phyloP scores from a whole-genome alignment of 2,888 invertebrate genomes.

The Meiosimyza decipiens region DNA sequence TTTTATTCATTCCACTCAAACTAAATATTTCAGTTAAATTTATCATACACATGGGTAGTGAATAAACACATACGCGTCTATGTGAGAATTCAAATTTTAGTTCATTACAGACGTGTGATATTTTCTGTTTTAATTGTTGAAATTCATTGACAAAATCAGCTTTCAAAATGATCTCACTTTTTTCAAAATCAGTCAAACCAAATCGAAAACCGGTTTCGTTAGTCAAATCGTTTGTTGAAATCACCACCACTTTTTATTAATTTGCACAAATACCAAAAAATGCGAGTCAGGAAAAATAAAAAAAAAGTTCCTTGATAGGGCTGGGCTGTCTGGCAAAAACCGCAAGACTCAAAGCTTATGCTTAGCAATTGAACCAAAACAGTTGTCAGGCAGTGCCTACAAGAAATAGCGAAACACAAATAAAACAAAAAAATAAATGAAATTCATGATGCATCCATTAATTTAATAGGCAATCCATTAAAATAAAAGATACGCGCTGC shows the following conservation, averaged over 20 bases:
- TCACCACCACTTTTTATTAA: background rate
- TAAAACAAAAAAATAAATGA: too few relatives aligned
- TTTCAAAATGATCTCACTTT: slow-evolving; percentile 69
- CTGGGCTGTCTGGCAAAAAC: background rate
- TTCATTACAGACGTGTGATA: slow-evolving; percentile 17
- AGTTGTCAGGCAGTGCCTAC: too few relatives aligned
- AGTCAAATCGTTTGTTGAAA: slow-evolving; percentile 58
- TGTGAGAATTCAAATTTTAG: background rate
- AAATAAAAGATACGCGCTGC: too few relatives aligned
- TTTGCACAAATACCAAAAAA: slow-evolving; percentile 15
- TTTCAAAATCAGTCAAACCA: slow-evolving; percentile 68
- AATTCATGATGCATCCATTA: too few relatives aligned
- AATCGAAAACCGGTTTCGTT: slow-evolving; percentile 69
- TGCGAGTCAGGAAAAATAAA: slow-evolving; percentile 2
- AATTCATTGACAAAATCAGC: slow-evolving; percentile 68
- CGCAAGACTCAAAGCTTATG: too few relatives aligned
- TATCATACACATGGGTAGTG: too few relatives aligned
- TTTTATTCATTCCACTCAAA: too few relatives aligned
- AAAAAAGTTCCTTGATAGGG: slow-evolving; percentile 33
- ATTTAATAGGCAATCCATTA: too few relatives aligned
- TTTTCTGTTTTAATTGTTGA: slow-evolving; percentile 45
- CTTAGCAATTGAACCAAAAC: too few relatives aligned
- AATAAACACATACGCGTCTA: background rate
- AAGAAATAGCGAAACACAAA: too few relatives aligned
- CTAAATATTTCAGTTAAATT: too few relatives aligned